phyloP scores from a whole-genome alignment of 1,140 invertebrate species.

The Spodoptera frugiperda region DNA sequence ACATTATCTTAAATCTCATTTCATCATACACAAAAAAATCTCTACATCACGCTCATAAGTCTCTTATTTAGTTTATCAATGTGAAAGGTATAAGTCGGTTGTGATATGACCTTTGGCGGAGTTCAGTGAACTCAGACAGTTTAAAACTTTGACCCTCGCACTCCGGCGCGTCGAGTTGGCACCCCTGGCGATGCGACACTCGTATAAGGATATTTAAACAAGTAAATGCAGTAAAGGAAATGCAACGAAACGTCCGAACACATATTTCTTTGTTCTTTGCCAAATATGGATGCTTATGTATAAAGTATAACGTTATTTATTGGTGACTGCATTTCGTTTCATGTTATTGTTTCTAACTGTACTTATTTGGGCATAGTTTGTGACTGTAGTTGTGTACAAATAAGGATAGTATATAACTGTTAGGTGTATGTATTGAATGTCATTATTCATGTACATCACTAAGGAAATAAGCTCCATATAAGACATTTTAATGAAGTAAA shows the following conservation, averaged over 20 bases:
- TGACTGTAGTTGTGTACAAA: no score
- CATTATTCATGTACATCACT: no score
- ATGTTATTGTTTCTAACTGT: background rate
- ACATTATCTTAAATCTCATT: background rate
- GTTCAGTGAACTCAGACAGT: constrained; percentile 51
- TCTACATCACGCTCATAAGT: constrained; percentile 10
- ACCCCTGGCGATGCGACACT: constrained; percentile 20
- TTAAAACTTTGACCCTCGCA: constrained; percentile 50
- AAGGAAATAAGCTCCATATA: no score
- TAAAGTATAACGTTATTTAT: constrained; percentile 2
- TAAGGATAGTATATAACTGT: no score
- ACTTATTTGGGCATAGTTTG: background rate
- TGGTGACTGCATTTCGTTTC: background rate
- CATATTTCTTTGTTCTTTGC: constrained; percentile 24
- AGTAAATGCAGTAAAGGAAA: constrained; percentile 22
- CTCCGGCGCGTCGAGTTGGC: constrained; percentile 44
- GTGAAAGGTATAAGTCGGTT: constrained; percentile 45
- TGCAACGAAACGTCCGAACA: constrained; percentile 14
- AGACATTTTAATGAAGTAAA: no score
- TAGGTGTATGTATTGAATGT: no score
- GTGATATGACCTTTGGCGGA: constrained; percentile 43
- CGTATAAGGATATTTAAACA: constrained; percentile 8
- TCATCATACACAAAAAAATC: constrained; percentile 1
- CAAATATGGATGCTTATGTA: background rate
- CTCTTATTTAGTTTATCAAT: constrained; percentile 39